Evolutionary conservation across 2,113 vertebrate genomes (phyloP).

Genomic region (Eupsittula cactorum): DNA sequence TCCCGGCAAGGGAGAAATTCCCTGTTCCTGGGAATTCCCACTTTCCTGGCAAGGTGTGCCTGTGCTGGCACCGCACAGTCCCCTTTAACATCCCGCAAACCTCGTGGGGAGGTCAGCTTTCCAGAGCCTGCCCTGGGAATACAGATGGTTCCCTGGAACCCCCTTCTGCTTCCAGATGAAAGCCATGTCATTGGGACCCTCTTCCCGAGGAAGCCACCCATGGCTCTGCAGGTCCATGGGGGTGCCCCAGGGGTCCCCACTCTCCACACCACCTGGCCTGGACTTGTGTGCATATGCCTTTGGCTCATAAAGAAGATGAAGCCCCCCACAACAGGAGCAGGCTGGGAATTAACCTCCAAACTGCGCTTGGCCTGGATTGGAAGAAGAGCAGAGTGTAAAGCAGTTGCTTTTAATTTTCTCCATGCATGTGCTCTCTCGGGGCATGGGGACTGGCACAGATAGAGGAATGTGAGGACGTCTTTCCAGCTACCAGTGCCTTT

Average conservation of each 20-base stretch:
- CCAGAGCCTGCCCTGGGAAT: background rate
- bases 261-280: fast-evolving
- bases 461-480: constrained; percentile 22
- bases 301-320: background rate
- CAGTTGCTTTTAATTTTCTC: constrained; percentile 56
- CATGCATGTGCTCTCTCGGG: background rate
- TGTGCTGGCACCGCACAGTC: fast-evolving
- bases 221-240: fast-evolving
- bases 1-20: background rate
- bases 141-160: background rate
- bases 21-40: constrained; percentile 28
- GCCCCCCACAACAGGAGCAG: background rate
- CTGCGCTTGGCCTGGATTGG: constrained; percentile 13
- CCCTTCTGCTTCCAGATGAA: background rate
- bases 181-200: background rate
- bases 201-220: background rate
- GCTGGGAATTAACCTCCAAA: constrained; percentile 45
- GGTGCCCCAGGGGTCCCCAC: fast-evolving
- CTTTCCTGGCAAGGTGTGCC: background rate
- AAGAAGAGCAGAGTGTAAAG: constrained; percentile 2
- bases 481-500: constrained; percentile 28
- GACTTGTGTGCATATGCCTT: background rate
- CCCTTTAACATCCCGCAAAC: background rate
- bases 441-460: constrained; percentile 58
- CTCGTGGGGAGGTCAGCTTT: fast-evolving